Conservation (phyloP, 1,140 invertebrate genomes). For the Sycophaga agraensis region DNA sequence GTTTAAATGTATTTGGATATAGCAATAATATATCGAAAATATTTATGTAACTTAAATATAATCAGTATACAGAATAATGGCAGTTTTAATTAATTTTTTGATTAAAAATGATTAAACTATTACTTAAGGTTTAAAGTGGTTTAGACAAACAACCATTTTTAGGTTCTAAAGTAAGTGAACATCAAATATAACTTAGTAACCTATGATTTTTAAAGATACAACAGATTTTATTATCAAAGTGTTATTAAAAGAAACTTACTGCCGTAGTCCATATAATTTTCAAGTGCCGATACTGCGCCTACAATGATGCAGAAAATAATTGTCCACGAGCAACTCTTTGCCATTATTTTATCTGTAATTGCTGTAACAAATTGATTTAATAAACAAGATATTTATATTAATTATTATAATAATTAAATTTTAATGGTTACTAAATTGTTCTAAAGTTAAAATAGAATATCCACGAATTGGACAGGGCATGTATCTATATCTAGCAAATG, state of each 20-base stretch:
- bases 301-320: conserved; percentile 29
- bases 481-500: background rate
- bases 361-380: conserved; percentile 29
- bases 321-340: conserved; percentile 20
- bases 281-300: conserved; percentile 30
- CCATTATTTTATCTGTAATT: conserved; percentile 28
- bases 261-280: conserved; percentile 44
- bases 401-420: background rate
- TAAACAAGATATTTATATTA: background rate
- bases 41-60: too few species aligned
- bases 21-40: too few species aligned
- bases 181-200: background rate
- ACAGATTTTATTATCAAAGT: background rate
- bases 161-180: background rate
- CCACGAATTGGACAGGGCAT: background rate
- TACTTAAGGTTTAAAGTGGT: too few species aligned
- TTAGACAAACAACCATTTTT: background rate
- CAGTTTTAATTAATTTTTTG: background rate
- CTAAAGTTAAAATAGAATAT: background rate
- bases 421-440: background rate
- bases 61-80: too few species aligned
- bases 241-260: conserved; percentile 32
- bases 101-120: background rate
- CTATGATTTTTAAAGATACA: too few species aligned
- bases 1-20: too few species aligned